These are phyloP conservation scores for Sitta europaea DNA, from an alignment of 2,113 vertebrate species.

Conservation along the genomic window DNA sequence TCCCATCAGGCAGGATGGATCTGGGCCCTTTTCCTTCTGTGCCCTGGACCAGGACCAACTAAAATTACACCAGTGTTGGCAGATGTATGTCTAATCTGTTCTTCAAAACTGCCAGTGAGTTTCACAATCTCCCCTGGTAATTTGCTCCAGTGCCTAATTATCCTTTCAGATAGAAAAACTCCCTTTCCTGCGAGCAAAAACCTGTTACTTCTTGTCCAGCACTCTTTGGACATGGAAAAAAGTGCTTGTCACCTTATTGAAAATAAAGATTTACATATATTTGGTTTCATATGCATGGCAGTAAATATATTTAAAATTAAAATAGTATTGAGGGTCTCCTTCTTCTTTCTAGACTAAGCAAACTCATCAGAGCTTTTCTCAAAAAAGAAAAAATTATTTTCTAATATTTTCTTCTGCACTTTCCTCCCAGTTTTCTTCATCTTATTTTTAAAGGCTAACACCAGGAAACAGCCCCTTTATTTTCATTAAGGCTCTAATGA, in stretches of 20 bases:
- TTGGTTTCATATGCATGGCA: not conserved
- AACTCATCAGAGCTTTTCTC: not conserved
- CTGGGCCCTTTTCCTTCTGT: conserved; percentile 19
- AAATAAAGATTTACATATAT: not conserved
- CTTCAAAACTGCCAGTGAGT: conserved; percentile 59
- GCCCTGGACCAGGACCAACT: conserved; percentile 31
- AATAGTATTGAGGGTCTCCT: not conserved
- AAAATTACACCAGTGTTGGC: conserved; percentile 46
- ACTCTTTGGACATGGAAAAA: not conserved
- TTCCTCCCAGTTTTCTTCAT: not conserved
- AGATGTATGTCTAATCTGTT: conserved; percentile 59
- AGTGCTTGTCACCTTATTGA: not conserved
- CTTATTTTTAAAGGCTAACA: not conserved
- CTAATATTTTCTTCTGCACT: not conserved
- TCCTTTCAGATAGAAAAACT: conserved; percentile 45
- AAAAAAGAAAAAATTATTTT: no score
- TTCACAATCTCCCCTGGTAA: conserved; percentile 62
- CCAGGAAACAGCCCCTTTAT: not conserved
- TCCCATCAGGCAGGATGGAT: conserved; percentile 20
- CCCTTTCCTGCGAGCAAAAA: conserved; percentile 31
- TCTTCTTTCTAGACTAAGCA: not conserved
- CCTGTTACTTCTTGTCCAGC: conserved; percentile 8
- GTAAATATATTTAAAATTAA: not conserved
- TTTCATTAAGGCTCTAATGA: not conserved
- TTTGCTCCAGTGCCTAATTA: conserved; percentile 57